Evolutionary conservation across 2,797 vertebrate species (phyloP).

Genomic region (Echiichthys vipera): DNA sequence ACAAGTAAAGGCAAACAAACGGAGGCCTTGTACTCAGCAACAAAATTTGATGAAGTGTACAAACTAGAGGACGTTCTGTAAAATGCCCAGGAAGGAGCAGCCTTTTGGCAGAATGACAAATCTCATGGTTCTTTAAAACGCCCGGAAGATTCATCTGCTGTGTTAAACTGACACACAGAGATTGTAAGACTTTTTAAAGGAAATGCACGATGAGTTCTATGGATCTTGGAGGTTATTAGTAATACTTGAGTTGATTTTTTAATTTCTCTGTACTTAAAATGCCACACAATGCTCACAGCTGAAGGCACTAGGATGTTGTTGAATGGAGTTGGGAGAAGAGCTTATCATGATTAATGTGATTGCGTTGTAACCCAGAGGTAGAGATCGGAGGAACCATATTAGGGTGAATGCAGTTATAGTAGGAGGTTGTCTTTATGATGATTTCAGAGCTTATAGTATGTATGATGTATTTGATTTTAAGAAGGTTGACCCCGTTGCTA

Average conservation of each 20-base stretch:
- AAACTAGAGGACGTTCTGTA: constrained; percentile 47
- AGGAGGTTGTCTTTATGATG: constrained; percentile 35
- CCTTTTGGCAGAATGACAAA: constrained; percentile 62
- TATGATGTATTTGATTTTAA: no score
- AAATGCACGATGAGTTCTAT: constrained; percentile 52
- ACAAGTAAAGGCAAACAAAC: constrained; percentile 34
- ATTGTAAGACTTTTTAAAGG: constrained; percentile 71
- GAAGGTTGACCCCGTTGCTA: no score
- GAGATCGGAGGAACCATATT: constrained; percentile 27
- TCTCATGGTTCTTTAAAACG: constrained; percentile 62
- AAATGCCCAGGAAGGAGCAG: constrained; percentile 44
- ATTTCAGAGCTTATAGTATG: constrained; percentile 21
- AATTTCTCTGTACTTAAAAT: constrained; percentile 51
- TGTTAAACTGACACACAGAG: constrained; percentile 52
- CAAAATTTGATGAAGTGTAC: constrained; percentile 49
- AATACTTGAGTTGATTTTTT: constrained; percentile 43
- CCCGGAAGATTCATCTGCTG: constrained; percentile 57
- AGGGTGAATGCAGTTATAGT: constrained; percentile 30
- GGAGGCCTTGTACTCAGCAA: constrained; percentile 22
- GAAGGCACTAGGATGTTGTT: constrained; percentile 70
- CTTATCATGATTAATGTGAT: constrained; percentile 72
- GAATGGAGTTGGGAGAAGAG: constrained; percentile 65
- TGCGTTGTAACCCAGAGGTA: constrained; percentile 60
- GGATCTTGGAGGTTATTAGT: constrained; percentile 70
- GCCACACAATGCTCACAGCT: constrained; percentile 59